Percentiles rank a stretch among this genome's conserved stretches.
Conservation (phyloP, 2,888 invertebrate genomes). For the Drosophila multiciliata region DNA sequence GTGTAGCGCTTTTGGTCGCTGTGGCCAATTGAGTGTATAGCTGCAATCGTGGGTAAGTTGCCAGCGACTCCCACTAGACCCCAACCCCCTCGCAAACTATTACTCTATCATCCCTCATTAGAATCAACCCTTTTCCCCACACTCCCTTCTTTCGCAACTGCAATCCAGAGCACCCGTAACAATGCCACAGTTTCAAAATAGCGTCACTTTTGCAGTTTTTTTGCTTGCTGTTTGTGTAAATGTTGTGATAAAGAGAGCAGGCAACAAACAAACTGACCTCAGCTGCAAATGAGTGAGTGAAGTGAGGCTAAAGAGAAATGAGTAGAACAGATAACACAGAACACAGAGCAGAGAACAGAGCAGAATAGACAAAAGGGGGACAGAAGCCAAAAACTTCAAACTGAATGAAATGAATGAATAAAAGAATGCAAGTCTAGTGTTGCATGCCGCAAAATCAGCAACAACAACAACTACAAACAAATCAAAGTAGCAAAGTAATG, state of each 20-base stretch:
- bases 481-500: neutral
- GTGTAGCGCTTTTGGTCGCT: conserved; percentile 37
- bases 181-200: conserved; percentile 54
- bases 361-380: conserved; percentile 16
- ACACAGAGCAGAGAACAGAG: conserved; percentile 12
- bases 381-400: conserved; percentile 29
- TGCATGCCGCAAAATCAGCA: conserved; percentile 34
- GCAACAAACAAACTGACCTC: conserved; percentile 56
- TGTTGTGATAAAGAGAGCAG: conserved; percentile 13
- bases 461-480: conserved; percentile 20
- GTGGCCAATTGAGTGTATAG: conserved; percentile 50
- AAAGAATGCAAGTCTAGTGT: conserved; percentile 52
- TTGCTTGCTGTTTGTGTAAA: conserved; percentile 30
- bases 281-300: conserved; percentile 53
- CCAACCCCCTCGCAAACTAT: neutral
- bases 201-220: conserved; percentile 55
- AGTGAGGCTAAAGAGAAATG: conserved; percentile 41
- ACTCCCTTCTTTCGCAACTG: neutral
- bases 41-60: conserved; percentile 17
- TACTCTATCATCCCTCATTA: conserved; percentile 44
- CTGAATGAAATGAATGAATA: conserved; percentile 64
- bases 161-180: conserved; percentile 15
- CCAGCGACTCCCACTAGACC: neutral
- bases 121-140: conserved; percentile 1
- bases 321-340: conserved; percentile 9